Evolutionary conservation across 2,113 vertebrate species (phyloP).

Genomic region (Zapus hudsonius): DNA sequence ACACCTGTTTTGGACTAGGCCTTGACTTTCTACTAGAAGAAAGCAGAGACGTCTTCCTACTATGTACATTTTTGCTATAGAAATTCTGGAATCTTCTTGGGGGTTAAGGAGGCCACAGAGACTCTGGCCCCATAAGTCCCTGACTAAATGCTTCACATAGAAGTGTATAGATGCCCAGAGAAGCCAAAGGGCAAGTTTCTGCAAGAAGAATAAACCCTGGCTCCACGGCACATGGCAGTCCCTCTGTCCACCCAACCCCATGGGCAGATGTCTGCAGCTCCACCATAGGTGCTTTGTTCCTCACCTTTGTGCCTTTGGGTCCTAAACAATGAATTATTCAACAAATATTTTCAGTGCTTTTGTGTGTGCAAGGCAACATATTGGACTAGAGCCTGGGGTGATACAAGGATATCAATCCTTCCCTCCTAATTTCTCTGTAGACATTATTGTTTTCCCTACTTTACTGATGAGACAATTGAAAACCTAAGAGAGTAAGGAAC

Average conservation of each 20-base stretch:
- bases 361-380: background rate
- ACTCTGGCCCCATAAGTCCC: no score
- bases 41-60: background rate
- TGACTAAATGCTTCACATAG: background rate
- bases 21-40: conserved; percentile 1
- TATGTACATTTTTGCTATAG: background rate
- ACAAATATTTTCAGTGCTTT: conserved; percentile 16
- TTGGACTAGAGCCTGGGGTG: background rate
- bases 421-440: background rate
- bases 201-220: background rate
- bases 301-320: background rate
- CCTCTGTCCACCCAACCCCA: background rate
- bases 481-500: background rate
- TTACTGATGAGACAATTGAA: background rate
- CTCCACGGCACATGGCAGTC: background rate
- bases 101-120: background rate
- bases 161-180: background rate
- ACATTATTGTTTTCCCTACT: background rate
- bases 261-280: background rate
- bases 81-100: conserved; percentile 3
- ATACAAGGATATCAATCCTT: background rate
- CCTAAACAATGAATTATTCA: conserved; percentile 8
- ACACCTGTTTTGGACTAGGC: background rate
- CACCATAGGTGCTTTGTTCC: background rate
- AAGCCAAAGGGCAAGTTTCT: background rate